These are phyloP conservation scores for Corythornis cristatus DNA, from an alignment of 2,113 vertebrate species.

Conservation along the genomic window DNA sequence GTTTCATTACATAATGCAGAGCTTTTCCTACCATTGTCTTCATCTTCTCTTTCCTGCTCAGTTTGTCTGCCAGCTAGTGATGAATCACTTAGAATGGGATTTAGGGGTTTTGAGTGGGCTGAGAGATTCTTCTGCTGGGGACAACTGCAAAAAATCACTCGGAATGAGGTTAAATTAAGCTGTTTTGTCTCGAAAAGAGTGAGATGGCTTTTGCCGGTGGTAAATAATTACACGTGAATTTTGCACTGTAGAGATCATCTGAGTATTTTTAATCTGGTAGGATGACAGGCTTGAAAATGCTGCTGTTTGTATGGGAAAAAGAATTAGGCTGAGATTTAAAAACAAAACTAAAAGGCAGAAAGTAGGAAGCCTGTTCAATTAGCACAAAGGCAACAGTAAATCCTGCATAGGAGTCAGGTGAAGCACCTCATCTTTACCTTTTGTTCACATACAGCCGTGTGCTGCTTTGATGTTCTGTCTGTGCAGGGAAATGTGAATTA, in stretches of 20 bases:
- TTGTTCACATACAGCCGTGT: background rate
- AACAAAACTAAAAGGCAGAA: background rate
- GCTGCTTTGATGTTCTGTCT: conserved; percentile 32
- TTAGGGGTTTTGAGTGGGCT: background rate
- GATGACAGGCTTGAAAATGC: background rate
- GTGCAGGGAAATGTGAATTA: background rate
- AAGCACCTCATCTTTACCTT: conserved; percentile 3
- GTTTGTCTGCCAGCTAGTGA: conserved; percentile 11
- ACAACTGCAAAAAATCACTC: conserved; percentile 7
- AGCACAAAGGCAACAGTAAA: background rate
- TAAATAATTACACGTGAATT: background rate
- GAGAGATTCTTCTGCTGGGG: background rate
- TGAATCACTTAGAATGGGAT: conserved; percentile 40
- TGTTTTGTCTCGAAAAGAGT: background rate
- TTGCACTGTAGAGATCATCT: background rate
- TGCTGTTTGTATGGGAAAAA: background rate
- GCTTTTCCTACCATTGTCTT: conserved; percentile 39
- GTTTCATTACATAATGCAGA: conserved; percentile 31
- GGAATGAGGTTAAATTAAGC: background rate
- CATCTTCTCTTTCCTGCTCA: background rate
- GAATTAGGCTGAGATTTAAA: background rate
- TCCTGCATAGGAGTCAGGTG: background rate
- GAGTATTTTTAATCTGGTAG: background rate
- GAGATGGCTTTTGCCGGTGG: background rate
- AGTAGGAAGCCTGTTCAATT: background rate